Percentiles rank a stretch among this genome's conserved stretches.
phyloP scores from a whole-genome alignment of 1,140 invertebrate genomes.

The Philotrypesis tridentata region DNA sequence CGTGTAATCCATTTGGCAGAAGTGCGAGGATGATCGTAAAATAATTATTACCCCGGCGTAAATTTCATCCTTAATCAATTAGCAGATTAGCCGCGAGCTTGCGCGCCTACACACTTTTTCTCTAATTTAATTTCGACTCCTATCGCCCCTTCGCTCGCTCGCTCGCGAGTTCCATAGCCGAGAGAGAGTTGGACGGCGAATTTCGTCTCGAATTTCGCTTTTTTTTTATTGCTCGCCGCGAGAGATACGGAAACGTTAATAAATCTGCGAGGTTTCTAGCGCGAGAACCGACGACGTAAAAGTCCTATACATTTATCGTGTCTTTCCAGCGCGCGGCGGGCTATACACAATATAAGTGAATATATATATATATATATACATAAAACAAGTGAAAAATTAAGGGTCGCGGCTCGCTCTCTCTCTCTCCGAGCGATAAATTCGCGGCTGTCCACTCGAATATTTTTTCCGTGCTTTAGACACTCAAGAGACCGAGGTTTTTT shows the following conservation, averaged over 20 bases:
- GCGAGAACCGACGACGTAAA: constrained; percentile 6
- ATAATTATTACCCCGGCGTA: constrained; percentile 31
- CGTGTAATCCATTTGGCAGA: background rate
- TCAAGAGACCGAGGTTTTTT: constrained; percentile 54
- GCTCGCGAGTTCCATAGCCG: no score
- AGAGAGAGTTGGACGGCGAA: constrained; percentile 9
- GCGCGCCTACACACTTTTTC: background rate
- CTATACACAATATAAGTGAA: no score
- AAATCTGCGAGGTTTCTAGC: constrained; percentile 23
- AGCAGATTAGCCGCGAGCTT: constrained; percentile 11
- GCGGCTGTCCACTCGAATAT: constrained; percentile 61
- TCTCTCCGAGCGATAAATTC: constrained; percentile 58
- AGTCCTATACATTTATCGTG: constrained; percentile 36
- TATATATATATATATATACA: no score
- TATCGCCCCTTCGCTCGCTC: background rate
- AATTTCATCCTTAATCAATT: constrained; percentile 10
- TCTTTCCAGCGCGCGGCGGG: constrained; percentile 27
- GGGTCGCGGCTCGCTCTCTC: no score
- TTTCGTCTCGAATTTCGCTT: constrained; percentile 23
- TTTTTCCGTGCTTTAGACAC: constrained; percentile 59
- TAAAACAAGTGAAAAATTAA: constrained; percentile 60
- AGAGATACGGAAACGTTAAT: constrained; percentile 23
- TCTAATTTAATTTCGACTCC: background rate
- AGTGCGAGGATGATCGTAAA: constrained; percentile 3
- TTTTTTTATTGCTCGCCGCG: background rate